Base-by-base conservation (phyloP, 2,888 invertebrate species). In the Craniophora ligustri region DNA sequence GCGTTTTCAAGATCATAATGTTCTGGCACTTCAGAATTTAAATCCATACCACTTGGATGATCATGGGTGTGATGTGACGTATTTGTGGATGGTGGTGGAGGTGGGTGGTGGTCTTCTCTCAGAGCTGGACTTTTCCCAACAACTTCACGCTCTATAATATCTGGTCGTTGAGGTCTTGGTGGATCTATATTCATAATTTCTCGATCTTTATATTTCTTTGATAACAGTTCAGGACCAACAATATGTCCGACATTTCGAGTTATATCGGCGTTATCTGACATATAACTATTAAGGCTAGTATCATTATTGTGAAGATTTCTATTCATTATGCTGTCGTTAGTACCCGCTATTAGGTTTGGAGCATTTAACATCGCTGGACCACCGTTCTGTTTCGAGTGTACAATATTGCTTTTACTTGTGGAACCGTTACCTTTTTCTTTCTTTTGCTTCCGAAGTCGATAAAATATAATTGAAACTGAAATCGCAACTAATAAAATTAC, bases 1-100 rank as follows among this genome's bases (percentile, higher is more conserved):
- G 99, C 98, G 88, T 99, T 99, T 91, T 99, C 99, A 60, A 99
- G 93, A 85, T 99, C 99, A 82, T 99, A 99, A 84, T 98, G 98
- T 84, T 98, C 98, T 0, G 98, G 98, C 60, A 96, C 94, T 81
- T 97, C 97, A 6, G 96, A 96, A 78, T 95, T 95, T 73, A 98
- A 92, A 78, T 97, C 97, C 44, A 96, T 95, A 15, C 95, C 95
- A 34, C 94, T 94, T 18, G 95, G 95, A 75, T 97, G 97, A 56
- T 97, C 96, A 44, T 96, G 96, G 0, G 94, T 93, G 73, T 96
- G 96, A 75, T 97, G 95, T 1, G 95, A 95, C 62, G 95, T 95
- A 77, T 95, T 96, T 11, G 95, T 95, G 0, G 96, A 95, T 13
- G 96, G 96, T 15, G 96, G 96, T n/a, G 97, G 94, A 0, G 97